Base-by-base conservation (phyloP, 1,140 invertebrate genomes). In the Ridgeia piscesae region DNA sequence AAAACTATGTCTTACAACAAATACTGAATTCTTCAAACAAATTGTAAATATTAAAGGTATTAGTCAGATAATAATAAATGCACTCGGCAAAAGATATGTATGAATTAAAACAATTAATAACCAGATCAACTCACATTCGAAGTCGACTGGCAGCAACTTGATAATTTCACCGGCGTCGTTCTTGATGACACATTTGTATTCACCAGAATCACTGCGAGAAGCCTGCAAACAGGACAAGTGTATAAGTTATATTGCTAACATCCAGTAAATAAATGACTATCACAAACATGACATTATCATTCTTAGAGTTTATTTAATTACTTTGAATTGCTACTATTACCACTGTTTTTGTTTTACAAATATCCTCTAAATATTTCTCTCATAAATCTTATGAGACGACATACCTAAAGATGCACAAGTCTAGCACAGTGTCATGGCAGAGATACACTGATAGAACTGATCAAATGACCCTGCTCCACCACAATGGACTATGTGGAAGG, bases 91-190 rank as follows among this genome's bases (percentile, higher is more conserved):
- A 17, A 14, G 17, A 77, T 9, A 77, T 14, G 58, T 77, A 77
- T 21, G 17, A 77, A 77, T 31, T 27, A 4, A 77, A 77, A 21
- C 27, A 4, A 77, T 77, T 77, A 77, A 77, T 31, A 21, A 77
- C 17, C 58, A 77, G 8, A 77, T 17, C 27, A 77, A 77, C 92
- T 97, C 97, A 98, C 98, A 99, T 97, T 99, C 98, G 96, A 99
- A 98, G 96, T 98, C 98, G 0, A 99, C 95, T 21, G 97, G 97
- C 91, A 98, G 97, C 92, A 97, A 97, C 90, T 98, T 97, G 91
- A 97, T 97, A 31, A 98, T 97, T 96, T 99, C 98, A 34, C 98
- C 99, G 96, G 99, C 98, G 93, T 98, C 97, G 95, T 99, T 99
- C 91, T 97, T 98, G 8, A 98, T 98, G 48, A 98, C 96, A 8